Conservation (phyloP, 2,888 invertebrate genomes). For the Plebejus anna region DNA sequence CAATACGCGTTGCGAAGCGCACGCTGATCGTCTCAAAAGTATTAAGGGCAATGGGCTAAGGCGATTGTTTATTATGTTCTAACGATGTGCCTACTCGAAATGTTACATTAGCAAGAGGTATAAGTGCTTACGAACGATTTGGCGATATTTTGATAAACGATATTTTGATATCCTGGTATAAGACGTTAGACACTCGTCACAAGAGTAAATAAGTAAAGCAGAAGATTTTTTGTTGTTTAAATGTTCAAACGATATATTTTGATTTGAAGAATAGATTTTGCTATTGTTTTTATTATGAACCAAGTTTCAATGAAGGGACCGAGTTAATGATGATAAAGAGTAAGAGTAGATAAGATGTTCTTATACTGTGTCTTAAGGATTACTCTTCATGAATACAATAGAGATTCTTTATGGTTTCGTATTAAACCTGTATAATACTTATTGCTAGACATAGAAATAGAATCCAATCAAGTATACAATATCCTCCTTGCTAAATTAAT, state of each 20-base stretch:
- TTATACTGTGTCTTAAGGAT: background rate
- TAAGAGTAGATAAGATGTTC: background rate
- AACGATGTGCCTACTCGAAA: conserved; percentile 3
- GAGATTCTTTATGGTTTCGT: background rate
- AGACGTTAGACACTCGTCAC: background rate
- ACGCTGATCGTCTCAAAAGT: conserved; percentile 24
- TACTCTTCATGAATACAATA: background rate
- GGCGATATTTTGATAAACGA: background rate
- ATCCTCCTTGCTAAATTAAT: background rate
- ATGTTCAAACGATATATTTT: too few relatives aligned
- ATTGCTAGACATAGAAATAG: background rate
- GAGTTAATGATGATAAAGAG: background rate
- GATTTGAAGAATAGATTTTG: background rate
- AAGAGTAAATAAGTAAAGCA: background rate
- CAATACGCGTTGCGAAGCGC: conserved; percentile 23
- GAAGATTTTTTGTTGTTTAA: background rate
- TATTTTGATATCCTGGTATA: background rate
- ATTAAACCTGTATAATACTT: background rate
- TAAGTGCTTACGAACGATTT: background rate
- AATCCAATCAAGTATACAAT: background rate
- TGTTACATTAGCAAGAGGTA: background rate
- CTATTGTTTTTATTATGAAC: background rate
- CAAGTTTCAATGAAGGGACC: background rate
- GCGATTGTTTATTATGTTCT: conserved; percentile 26
- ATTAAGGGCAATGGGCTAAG: conserved; percentile 25